A percentile compares a stretch with the other conserved stretches of the same genome.
These are phyloP conservation scores for Babyrousa celebensis DNA, from an alignment of 2,797 vertebrate species.

Conservation along the genomic window DNA sequence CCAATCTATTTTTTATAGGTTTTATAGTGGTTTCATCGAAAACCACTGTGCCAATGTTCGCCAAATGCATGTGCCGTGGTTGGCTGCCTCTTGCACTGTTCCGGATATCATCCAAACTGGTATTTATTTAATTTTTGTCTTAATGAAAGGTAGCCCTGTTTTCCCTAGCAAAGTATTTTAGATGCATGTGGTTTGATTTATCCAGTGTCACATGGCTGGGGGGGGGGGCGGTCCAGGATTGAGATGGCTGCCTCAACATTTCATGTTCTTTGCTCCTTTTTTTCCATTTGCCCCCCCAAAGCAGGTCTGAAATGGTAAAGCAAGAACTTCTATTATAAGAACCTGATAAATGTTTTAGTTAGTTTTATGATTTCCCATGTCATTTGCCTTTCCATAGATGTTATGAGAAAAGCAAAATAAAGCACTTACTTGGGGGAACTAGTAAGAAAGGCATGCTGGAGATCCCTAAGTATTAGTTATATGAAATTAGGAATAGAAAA, in stretches of 20 bases:
- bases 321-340: background rate
- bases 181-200: background rate
- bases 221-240: background rate
- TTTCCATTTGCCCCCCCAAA: background rate
- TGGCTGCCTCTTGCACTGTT: background rate
- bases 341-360: background rate
- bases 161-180: background rate
- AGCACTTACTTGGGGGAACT: background rate
- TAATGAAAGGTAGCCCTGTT: background rate
- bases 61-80: background rate
- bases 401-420: conserved; percentile 19
- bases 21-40: background rate
- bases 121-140: background rate
- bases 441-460: background rate
- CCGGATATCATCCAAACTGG: background rate
- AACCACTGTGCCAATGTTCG: background rate
- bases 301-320: background rate
- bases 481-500: background rate
- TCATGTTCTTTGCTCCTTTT: background rate
- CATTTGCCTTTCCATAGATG: background rate
- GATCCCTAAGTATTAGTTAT: background rate
- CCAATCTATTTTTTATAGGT: background rate
- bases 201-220: background rate
- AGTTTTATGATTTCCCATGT: background rate
- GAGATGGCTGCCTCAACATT: background rate